These are phyloP conservation scores for Pogonophryne albipinna DNA, from an alignment of 2,797 vertebrate species.

Conservation along the genomic window DNA sequence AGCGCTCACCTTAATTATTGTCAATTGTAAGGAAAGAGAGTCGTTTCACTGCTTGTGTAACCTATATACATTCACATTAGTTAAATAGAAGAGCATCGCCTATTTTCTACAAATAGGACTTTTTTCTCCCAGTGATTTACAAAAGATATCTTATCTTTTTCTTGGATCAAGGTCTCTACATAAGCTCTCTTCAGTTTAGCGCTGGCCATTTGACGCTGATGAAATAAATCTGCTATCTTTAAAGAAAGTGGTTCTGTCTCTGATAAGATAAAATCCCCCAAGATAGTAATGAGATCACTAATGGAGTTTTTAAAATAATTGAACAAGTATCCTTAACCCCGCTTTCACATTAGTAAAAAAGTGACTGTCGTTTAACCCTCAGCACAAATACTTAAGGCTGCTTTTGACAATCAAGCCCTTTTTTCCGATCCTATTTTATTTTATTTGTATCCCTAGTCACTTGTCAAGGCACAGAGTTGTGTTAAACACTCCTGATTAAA, in stretches of 20 bases:
- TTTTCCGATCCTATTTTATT: slow-evolving; percentile 22
- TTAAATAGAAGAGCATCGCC: not conserved
- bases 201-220: slow-evolving; percentile 61
- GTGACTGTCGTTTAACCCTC: slow-evolving; percentile 25
- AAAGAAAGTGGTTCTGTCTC: slow-evolving; percentile 68
- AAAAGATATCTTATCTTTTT: slow-evolving; percentile 16
- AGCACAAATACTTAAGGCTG: slow-evolving; percentile 5
- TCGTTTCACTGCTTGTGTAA: slow-evolving; percentile 41
- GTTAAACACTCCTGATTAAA: slow-evolving; percentile 73
- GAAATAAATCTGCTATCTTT: slow-evolving; percentile 71
- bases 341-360: slow-evolving; percentile 43
- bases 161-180: slow-evolving; percentile 31
- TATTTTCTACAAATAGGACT: slow-evolving; percentile 20
- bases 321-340: slow-evolving; percentile 59
- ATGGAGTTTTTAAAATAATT: slow-evolving; percentile 75
- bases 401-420: slow-evolving; percentile 11
- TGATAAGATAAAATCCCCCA: slow-evolving; percentile 68
- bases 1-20: slow-evolving; percentile 83
- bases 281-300: slow-evolving; percentile 74
- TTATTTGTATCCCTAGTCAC: slow-evolving; percentile 3
- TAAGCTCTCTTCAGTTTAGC: slow-evolving; percentile 57
- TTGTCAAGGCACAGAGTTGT: slow-evolving; percentile 51
- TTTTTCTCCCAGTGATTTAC: slow-evolving; percentile 26
- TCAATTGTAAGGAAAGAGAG: slow-evolving; percentile 63
- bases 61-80: not conserved